These are phyloP conservation scores for Amniataba percoides DNA, from an alignment of 2,797 vertebrate genomes.

Conservation along the genomic window DNA sequence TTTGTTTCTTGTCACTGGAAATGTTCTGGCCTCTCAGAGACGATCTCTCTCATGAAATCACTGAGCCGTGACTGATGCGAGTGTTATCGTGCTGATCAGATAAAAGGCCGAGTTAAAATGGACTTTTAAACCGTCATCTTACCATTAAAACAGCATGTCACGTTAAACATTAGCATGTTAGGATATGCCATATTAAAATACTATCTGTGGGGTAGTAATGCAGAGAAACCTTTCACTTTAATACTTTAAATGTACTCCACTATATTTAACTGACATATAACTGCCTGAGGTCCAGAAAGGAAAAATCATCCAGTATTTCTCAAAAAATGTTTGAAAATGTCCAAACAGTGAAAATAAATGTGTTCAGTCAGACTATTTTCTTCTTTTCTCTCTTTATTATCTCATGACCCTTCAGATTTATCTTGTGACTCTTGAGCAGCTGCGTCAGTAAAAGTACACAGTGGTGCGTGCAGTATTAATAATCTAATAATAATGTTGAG, in stretches of 20 bases:
- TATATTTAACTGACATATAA: no score
- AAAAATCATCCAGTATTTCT: no score
- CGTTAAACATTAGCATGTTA: no score
- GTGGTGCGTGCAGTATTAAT: not conserved
- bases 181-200: no score
- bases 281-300: no score
- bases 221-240: no score
- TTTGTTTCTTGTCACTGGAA: not conserved
- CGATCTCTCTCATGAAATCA: slow-evolving; percentile 12
- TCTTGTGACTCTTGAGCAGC: not conserved
- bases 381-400: not conserved
- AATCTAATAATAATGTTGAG: no score
- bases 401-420: not conserved
- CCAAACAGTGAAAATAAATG: not conserved
- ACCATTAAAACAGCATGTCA: no score
- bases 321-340: not conserved
- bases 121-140: not conserved
- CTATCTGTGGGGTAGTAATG: no score
- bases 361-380: not conserved
- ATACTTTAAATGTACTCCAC: no score
- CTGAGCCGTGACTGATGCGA: not conserved
- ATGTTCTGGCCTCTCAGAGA: not conserved
- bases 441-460: not conserved
- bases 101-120: not conserved
- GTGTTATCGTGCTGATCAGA: slow-evolving; percentile 25